phyloP scores from a whole-genome alignment of 2,113 vertebrate species.

The Carassius gibelio region DNA sequence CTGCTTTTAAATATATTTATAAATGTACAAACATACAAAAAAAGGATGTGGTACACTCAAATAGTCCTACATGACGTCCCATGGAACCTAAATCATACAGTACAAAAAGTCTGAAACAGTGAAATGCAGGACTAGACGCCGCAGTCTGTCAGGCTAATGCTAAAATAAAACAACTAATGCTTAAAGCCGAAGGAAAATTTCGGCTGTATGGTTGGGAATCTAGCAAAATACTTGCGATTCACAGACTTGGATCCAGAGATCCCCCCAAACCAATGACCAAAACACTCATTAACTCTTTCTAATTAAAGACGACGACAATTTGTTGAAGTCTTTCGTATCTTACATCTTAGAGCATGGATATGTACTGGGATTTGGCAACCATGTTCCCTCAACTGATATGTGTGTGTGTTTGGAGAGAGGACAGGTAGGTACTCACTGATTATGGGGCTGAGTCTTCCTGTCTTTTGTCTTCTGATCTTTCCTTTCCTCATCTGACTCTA shows the following conservation, averaged over 20 bases:
- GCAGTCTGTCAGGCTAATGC: slow-evolving; percentile 5
- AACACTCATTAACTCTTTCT: neutral
- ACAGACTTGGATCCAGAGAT: neutral
- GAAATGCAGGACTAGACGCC: neutral
- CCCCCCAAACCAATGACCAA: neutral
- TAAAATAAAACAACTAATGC: slow-evolving; percentile 18
- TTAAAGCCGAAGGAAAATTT: slow-evolving; percentile 12
- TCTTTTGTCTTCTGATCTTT: slow-evolving; percentile 67
- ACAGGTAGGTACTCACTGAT: slow-evolving; percentile 77
- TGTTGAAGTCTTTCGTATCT: neutral
- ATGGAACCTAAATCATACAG: slow-evolving; percentile 3
- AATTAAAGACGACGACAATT: neutral
- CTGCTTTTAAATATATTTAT: slow-evolving; percentile 60
- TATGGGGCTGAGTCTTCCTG: slow-evolving; percentile 69
- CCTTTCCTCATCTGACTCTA: slow-evolving; percentile 74
- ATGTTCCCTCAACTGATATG: neutral
- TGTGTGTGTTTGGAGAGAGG: neutral
- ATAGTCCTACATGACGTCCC: slow-evolving; percentile 30
- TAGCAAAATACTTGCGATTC: slow-evolving; percentile 9
- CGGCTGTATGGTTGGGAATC: slow-evolving; percentile 20
- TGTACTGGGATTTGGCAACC: neutral
- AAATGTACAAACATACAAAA: slow-evolving; percentile 72
- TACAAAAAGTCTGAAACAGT: neutral
- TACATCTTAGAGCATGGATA: neutral
- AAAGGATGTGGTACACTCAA: slow-evolving; percentile 60